Conservation (phyloP, 2,113 vertebrate genomes). For the Psettodes erumei region DNA sequence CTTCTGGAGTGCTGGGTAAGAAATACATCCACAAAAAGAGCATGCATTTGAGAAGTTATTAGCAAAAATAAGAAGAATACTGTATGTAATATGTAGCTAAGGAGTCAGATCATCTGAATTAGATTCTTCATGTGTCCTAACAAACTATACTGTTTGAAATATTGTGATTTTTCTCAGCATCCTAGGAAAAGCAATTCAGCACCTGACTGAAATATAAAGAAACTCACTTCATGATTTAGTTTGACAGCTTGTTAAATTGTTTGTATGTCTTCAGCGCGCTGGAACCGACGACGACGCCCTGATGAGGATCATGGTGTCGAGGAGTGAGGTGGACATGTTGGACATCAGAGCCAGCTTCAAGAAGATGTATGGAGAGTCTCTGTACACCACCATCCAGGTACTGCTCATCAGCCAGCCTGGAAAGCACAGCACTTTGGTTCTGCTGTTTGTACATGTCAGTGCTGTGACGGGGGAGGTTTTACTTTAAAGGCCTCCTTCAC, state of each 20-base stretch:
- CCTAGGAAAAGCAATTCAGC: neutral
- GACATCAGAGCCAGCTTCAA: conserved; percentile 88
- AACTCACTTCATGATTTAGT: neutral
- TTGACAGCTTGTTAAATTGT: neutral
- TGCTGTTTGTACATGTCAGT: conserved; percentile 20
- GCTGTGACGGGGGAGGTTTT: conserved; percentile 49
- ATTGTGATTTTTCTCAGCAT: neutral
- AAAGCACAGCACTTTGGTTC: no score
- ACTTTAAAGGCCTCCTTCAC: conserved; percentile 52
- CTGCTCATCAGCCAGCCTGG: no score
- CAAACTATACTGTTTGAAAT: neutral
- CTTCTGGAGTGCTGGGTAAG: no score
- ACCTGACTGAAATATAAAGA: neutral
- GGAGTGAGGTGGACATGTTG: conserved; percentile 93
- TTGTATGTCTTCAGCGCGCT: conserved; percentile 84
- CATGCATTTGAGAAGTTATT: neutral
- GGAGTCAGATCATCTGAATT: neutral
- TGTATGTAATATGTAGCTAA: no score
- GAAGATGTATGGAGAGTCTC: conserved; percentile 87
- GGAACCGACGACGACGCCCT: conserved; percentile 94
- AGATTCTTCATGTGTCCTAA: no score
- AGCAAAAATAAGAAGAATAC: neutral
- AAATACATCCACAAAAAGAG: neutral
- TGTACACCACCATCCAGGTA: conserved; percentile 93
- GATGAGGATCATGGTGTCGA: conserved; percentile 92